Conservation (phyloP, 2,113 vertebrate species). For the Delphinapterus leucas region DNA sequence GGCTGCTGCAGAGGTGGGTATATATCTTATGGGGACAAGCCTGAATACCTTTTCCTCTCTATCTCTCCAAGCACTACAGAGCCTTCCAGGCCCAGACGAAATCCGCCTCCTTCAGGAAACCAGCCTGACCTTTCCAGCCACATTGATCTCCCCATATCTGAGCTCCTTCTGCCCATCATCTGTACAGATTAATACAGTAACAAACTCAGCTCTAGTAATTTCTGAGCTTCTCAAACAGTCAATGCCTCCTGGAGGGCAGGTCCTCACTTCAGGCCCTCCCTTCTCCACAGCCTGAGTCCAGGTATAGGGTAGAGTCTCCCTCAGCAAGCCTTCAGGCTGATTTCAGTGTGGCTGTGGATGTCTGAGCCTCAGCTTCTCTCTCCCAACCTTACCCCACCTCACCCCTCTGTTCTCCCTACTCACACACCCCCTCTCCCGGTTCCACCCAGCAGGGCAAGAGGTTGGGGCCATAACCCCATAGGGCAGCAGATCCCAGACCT, state of each 20-base stretch:
- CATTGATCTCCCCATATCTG: background rate
- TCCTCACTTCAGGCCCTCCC: background rate
- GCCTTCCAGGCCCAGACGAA: background rate
- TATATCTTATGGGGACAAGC: background rate
- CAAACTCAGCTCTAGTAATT: background rate
- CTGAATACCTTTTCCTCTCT: background rate
- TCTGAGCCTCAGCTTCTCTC: background rate
- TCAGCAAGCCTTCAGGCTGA: background rate
- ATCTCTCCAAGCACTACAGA: background rate
- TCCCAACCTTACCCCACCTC: background rate
- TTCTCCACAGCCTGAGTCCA: constrained; percentile 44
- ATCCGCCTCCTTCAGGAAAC: background rate
- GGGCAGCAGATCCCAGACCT: background rate
- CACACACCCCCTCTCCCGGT: background rate
- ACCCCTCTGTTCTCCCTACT: background rate
- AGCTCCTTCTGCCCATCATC: background rate
- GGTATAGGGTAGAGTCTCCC: background rate
- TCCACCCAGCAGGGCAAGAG: background rate
- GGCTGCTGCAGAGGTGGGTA: background rate
- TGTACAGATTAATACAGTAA: background rate
- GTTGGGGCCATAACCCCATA: background rate
- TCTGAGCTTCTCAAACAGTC: background rate
- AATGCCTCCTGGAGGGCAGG: background rate
- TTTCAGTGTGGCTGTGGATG: background rate
- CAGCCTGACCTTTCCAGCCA: background rate